Evolutionary conservation across 2,113 vertebrate genomes (phyloP), one percentile per base, ranked within the genome.

Genomic region (Morone chrysops): DNA sequence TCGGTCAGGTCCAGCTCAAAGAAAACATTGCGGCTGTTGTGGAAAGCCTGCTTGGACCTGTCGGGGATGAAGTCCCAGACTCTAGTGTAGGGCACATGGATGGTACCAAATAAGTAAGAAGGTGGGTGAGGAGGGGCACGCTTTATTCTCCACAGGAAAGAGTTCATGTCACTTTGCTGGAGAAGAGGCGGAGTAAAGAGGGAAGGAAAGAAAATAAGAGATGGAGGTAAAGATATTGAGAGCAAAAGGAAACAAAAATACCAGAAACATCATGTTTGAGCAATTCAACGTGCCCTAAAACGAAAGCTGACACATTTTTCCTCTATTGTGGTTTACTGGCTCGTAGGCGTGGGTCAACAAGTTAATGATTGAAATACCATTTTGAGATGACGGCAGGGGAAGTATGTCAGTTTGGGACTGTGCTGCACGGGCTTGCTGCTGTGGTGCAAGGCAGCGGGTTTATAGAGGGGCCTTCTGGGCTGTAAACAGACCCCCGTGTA

Each of bases 51-150:
- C 92, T 99, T 99, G 62, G 97, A 98, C 90, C 96, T 97, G 70
- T 97, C 94, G 0, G 98, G 98, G 90, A 99, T 97, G 89, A 96
- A 99, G 92, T 99, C 97, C 98, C 98, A 99, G 57, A 99, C 98
- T 0, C 97, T 96, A 6, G 97, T 99, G 91, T 99, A 99, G 20
- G 98, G 98, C 72, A 99, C 98, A 6, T 99, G 98, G 90, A 99
- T 99, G 86, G 98, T 99, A 73, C 98, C 98, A 31, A 99, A 99
- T 59, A 99, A 93, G 91, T 98, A 99, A 18, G 98, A 97, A 0
- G 98, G 97, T 16, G 97, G 97, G 25, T 96, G 96, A 0, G 97
- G 97, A 62, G 96, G 94, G 8, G 96, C 90, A 0, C 97, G 96
- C 45, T 95, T 96, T 57, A 99, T 93, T 11, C 94, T 96, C 98